phyloP scores from a whole-genome alignment of 2,888 invertebrate genomes.

The Cephus runcator region DNA sequence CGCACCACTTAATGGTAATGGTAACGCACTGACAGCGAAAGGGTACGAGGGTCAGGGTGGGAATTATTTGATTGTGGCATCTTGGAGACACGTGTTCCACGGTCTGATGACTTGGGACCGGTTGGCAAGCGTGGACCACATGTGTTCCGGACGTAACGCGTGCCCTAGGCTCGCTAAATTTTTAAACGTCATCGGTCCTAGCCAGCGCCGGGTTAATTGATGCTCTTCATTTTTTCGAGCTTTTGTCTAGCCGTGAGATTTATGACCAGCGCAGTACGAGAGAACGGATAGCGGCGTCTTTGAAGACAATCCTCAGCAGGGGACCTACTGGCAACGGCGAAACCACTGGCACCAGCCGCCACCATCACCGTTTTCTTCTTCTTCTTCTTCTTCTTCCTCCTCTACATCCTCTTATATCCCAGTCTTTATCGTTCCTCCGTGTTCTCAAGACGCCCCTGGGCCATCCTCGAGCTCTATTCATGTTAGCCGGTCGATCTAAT shows the following conservation, averaged over 20 bases:
- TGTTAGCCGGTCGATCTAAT: constrained; percentile 13
- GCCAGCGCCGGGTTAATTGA: constrained; percentile 46
- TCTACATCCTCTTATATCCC: constrained; percentile 2
- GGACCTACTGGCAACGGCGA: constrained; percentile 27
- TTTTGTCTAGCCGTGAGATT: constrained; percentile 57
- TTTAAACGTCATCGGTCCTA: constrained; percentile 37
- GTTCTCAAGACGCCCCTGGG: constrained; percentile 23
- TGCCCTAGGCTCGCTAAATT: constrained; percentile 32
- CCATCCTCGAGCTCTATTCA: not conserved
- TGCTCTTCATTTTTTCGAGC: constrained; percentile 49
- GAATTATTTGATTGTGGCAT: constrained; percentile 9
- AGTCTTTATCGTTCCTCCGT: constrained; percentile 12
- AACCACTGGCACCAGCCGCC: constrained; percentile 31
- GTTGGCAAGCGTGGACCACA: constrained; percentile 13
- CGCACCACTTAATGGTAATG: not conserved
- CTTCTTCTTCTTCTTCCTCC: constrained; percentile 12
- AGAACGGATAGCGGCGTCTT: constrained; percentile 41
- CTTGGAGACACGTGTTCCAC: constrained; percentile 20
- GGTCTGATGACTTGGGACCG: constrained; percentile 11
- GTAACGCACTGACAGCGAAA: not conserved
- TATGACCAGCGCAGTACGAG: constrained; percentile 38
- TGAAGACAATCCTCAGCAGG: constrained; percentile 50
- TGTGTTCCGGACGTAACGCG: constrained; percentile 4
- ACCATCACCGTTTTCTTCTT: constrained; percentile 22
- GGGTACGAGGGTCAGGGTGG: not conserved